Evolutionary conservation across 2,888 invertebrate genomes (phyloP).

Genomic region (Drosophila nr. medialis): DNA sequence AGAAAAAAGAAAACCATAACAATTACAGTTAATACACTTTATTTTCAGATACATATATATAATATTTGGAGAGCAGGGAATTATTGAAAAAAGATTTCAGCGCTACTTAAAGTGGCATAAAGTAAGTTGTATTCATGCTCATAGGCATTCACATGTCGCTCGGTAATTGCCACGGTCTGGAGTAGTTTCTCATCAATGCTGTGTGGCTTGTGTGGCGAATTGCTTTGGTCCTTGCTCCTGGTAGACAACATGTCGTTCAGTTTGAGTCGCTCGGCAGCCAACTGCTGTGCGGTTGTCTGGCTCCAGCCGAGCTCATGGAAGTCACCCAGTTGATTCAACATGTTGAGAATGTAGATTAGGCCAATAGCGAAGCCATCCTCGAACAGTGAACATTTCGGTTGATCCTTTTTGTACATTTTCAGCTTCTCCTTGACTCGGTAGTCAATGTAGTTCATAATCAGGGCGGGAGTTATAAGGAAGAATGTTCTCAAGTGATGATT

Average conservation of each 20-base stretch:
- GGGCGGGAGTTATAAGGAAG: conserved; percentile 95
- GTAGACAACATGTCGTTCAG: conserved; percentile 86
- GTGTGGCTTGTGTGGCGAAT: conserved; percentile 20
- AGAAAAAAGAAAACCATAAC: conserved; percentile 9
- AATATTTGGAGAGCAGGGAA: background rate
- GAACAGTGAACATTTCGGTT: conserved; percentile 93
- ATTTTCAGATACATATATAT: background rate
- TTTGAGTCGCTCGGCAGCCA: conserved; percentile 87
- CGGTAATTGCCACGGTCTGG: conserved; percentile 95
- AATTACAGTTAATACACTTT: background rate
- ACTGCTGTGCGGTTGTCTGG: conserved; percentile 92
- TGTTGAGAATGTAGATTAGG: conserved; percentile 94
- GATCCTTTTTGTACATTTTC: conserved; percentile 93
- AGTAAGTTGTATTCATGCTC: conserved; percentile 95
- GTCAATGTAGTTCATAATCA: conserved; percentile 97
- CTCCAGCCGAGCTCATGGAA: conserved; percentile 99
- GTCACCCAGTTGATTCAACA: conserved; percentile 93
- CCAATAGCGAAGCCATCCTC: conserved; percentile 99
- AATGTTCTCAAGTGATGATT: conserved; percentile 96
- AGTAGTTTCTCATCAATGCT: conserved; percentile 89
- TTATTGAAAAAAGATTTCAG: conserved; percentile 96
- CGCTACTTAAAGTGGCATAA: conserved; percentile 96
- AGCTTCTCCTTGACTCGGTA: conserved; percentile 96
- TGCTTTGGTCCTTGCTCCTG: conserved; percentile 84
- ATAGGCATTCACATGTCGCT: conserved; percentile 92